Evolutionary conservation across 2,113 vertebrate species (phyloP).

Genomic region (Lethenteron camtschaticum): DNA sequence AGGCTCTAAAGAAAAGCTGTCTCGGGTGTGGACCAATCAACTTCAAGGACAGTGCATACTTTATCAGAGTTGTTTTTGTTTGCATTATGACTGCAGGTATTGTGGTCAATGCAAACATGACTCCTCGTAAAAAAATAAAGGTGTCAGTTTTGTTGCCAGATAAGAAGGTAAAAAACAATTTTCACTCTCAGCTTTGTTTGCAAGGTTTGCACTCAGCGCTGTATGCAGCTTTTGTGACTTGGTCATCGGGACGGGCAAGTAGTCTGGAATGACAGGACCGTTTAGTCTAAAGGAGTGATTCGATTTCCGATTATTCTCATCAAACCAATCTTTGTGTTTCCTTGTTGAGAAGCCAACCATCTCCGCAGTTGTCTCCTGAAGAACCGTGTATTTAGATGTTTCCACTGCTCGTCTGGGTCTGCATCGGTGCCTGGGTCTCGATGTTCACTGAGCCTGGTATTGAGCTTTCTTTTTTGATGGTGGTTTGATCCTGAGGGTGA

Average conservation of each 20-base stretch:
- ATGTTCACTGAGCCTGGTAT: neutral
- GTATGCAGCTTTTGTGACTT: neutral
- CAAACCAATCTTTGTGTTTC: neutral
- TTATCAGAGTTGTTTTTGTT: no score
- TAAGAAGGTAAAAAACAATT: no score
- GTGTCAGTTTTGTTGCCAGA: no score
- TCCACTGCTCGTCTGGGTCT: neutral
- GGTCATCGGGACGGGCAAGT: neutral
- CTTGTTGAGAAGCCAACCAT: neutral
- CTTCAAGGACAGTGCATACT: no score
- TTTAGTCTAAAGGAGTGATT: neutral
- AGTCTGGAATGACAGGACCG: neutral
- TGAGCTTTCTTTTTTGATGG: neutral
- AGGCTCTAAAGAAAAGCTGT: no score
- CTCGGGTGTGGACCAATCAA: no score
- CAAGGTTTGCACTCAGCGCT: neutral
- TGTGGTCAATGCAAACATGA: no score
- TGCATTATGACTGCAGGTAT: no score
- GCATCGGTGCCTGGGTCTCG: neutral
- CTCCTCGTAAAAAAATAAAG: no score
- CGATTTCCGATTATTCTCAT: neutral
- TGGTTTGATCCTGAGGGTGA: neutral
- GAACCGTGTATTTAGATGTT: neutral
- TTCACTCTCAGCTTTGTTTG: neutral
- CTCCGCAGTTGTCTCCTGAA: neutral